phyloP scores from a whole-genome alignment of 2,113 vertebrate genomes.

The Chionis minor region DNA sequence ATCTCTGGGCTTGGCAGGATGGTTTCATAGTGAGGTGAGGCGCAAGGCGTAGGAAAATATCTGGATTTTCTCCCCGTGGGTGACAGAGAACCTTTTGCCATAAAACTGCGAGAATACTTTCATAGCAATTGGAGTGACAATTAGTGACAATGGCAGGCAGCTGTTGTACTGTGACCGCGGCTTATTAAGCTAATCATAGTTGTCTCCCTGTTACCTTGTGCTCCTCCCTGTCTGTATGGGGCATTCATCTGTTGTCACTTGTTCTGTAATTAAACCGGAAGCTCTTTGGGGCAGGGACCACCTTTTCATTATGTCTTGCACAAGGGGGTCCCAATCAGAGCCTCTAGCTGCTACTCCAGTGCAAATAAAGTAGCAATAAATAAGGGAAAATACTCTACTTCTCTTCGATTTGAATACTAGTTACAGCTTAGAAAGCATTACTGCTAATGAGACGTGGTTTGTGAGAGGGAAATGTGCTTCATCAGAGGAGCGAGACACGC shows the following conservation, averaged over 20 bases:
- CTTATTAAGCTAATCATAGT: slow-evolving; percentile 69
- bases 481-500: not conserved
- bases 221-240: slow-evolving; percentile 57
- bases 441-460: not conserved
- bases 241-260: slow-evolving; percentile 64
- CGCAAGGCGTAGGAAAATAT: not conserved
- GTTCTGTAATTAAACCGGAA: slow-evolving; percentile 51
- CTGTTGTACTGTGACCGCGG: slow-evolving; percentile 31
- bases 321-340: slow-evolving; percentile 36
- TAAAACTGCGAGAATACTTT: slow-evolving; percentile 22
- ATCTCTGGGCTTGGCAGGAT: not conserved
- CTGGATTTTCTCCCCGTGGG: not conserved
- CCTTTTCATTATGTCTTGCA: slow-evolving; percentile 42
- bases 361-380: slow-evolving; percentile 41
- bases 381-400: slow-evolving; percentile 17
- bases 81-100: not conserved
- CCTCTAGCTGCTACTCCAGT: slow-evolving; percentile 17
- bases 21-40: not conserved
- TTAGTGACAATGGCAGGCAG: slow-evolving; percentile 66
- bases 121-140: slow-evolving; percentile 12
- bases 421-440: slow-evolving; percentile 6
- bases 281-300: slow-evolving; percentile 54
- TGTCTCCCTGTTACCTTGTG: slow-evolving; percentile 61
- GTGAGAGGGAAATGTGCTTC: not conserved
- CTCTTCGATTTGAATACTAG: not conserved